Base-by-base conservation (phyloP, 2,888 invertebrate genomes). In the Sepiola atlantica region DNA sequence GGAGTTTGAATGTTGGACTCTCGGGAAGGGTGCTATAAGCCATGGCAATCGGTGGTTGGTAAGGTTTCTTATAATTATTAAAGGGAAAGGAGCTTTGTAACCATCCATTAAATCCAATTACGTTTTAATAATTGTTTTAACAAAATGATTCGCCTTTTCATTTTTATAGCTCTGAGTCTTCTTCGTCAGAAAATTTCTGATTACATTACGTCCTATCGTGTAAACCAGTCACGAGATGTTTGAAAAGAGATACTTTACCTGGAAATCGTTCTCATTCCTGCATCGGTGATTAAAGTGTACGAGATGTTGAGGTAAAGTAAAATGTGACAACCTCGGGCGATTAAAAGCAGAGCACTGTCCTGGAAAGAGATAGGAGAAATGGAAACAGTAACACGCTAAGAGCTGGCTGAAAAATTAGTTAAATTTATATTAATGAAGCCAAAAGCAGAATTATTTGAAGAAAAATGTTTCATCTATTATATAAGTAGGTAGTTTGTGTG, bases 251-350 rank as follows among this genome's bases (percentile, higher is more conserved):
- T 45, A 92, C 95, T 97, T 96, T 95, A 97, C 97, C 97, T 97
- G 94, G 96, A 96, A 35, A 97, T 95, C 61, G 96, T 96, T 93
- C 97, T 95, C 28, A 97, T 95, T 14, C 96, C 95, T 54, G 96
- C 97, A 95, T 97, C 97, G n/a, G 97, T 97, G 93, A 97, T 96
- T 77, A 95, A 94, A 45, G 97, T 97, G 95, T 97, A 96, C 18
- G 97, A 97, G 90, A 97, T 94, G 95, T 97, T 97, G 21, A 97
- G 96, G 95, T 97, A 97, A 28, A 97, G 96, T 35, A 97, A 95
- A 94, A 97, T 97, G 94, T 96, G 96, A 95, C 97, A 97, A 57
- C 97, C 97, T 91, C 96, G 96, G 45, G 96, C 96, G 32, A 97
- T 96, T 94, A 96, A 94, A 95, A 96, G 96, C 95, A 97, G 94